Conservation (phyloP, 2,888 invertebrate genomes). For the Petrolisthes manimaculis region DNA sequence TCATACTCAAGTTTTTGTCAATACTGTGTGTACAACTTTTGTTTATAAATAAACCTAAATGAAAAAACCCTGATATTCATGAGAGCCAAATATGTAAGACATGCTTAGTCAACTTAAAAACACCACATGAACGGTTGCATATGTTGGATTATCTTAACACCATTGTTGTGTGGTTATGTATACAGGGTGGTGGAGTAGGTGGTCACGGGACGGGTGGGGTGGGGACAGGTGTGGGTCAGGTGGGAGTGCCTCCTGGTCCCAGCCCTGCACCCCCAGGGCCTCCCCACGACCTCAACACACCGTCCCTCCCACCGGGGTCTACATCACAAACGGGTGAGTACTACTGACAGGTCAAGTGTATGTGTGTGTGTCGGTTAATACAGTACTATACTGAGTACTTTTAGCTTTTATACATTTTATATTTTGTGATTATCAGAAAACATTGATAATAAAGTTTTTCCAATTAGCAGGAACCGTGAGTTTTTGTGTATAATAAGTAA, state of each 20-base stretch:
- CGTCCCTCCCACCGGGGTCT: conserved; percentile 52
- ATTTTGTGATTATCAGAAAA: too few relatives aligned
- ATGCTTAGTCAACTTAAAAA: not conserved
- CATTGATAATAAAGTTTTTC: too few relatives aligned
- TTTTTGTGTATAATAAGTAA: too few relatives aligned
- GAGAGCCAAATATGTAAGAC: too few relatives aligned
- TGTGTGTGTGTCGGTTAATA: too few relatives aligned
- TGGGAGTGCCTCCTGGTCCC: conserved; percentile 55
- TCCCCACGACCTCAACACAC: conserved; percentile 53
- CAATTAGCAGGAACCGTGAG: too few relatives aligned
- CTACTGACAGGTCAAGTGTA: too few relatives aligned
- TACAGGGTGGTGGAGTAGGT: conserved; percentile 57
- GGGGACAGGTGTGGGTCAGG: conserved; percentile 47
- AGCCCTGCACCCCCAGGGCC: conserved; percentile 59
- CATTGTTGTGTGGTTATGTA: not conserved
- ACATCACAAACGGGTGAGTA: conserved; percentile 23
- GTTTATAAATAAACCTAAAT: not conserved
- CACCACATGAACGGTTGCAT: not conserved
- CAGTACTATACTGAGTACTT: too few relatives aligned
- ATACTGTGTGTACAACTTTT: not conserved
- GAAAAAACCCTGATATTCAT: too few relatives aligned
- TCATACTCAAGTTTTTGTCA: too few relatives aligned
- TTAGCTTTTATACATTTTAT: too few relatives aligned
- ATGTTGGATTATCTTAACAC: not conserved
- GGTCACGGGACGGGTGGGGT: conserved; percentile 49